Evolutionary conservation across 2,797 vertebrate species (phyloP).

Genomic region (Tiaroga cobitis): DNA sequence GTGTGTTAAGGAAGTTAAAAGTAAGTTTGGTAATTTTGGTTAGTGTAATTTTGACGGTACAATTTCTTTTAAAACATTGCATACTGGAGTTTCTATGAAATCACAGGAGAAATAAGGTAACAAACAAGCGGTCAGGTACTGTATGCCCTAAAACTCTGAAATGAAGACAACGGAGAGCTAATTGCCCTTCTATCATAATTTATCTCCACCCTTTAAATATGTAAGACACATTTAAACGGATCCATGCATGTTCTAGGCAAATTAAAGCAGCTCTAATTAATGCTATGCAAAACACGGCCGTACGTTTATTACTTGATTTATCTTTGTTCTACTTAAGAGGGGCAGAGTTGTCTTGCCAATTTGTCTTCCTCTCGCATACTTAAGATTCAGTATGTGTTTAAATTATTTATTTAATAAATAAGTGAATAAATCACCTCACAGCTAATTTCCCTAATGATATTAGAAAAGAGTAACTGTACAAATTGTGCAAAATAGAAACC

Average conservation of each 20-base stretch:
- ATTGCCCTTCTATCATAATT: conserved; percentile 70
- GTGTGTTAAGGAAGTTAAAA: no score
- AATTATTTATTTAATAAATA: conserved; percentile 86
- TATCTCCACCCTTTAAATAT: conserved; percentile 74
- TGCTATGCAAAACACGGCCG: conserved; percentile 81
- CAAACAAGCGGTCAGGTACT: conserved; percentile 1
- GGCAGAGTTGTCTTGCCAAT: conserved; percentile 73
- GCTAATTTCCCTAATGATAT: conserved; percentile 86
- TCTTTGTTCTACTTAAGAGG: conserved; percentile 80
- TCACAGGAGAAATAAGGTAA: neutral
- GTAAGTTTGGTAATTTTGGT: neutral
- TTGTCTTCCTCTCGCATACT: conserved; percentile 74
- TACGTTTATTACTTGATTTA: conserved; percentile 84
- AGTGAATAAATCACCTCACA: conserved; percentile 82
- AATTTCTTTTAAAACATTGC: neutral
- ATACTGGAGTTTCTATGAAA: neutral
- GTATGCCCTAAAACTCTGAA: neutral
- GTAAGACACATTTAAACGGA: conserved; percentile 77
- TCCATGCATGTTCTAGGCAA: conserved; percentile 77
- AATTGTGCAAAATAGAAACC: conserved; percentile 79
- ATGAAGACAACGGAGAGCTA: conserved; percentile 40
- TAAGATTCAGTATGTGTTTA: conserved; percentile 79
- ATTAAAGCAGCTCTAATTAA: conserved; percentile 85
- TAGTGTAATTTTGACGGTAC: neutral
- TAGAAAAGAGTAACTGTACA: conserved; percentile 83